Conservation (phyloP, 2,888 invertebrate genomes). For the Drosophila pseudotakahashii region DNA sequence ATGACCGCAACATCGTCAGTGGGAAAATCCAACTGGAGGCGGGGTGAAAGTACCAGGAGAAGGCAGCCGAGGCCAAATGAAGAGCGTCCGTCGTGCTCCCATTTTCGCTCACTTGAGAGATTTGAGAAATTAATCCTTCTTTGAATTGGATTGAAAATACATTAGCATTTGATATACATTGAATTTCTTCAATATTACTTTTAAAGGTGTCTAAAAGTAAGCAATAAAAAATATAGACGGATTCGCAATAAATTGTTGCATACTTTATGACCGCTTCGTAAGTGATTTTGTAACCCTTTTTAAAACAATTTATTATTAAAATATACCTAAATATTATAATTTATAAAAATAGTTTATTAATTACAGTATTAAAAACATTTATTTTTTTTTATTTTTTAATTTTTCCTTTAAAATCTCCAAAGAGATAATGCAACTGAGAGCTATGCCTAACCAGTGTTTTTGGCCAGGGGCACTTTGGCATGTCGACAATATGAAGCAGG, state of each 20-base stretch:
- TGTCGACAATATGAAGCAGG: constrained; percentile 25
- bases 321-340: too few species aligned
- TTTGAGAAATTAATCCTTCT: background rate
- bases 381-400: background rate
- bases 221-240: background rate
- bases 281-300: background rate
- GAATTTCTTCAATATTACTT: too few species aligned
- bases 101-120: background rate
- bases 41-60: background rate
- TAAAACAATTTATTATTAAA: too few species aligned
- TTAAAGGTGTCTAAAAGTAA: too few species aligned
- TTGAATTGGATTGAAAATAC: background rate
- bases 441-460: constrained; percentile 9
- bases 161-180: too few species aligned
- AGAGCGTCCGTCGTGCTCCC: too few species aligned
- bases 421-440: constrained; percentile 4
- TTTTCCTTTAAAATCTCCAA: background rate
- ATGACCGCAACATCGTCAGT: constrained; percentile 60
- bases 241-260: background rate
- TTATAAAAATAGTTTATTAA: too few species aligned
- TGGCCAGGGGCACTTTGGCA: constrained; percentile 21
- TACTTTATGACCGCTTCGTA: background rate
- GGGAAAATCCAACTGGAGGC: background rate
- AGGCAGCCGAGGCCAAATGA: background rate
- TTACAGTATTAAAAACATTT: too few species aligned